Base-by-base conservation (phyloP, 2,888 invertebrate species). In the Thumatha senex region DNA sequence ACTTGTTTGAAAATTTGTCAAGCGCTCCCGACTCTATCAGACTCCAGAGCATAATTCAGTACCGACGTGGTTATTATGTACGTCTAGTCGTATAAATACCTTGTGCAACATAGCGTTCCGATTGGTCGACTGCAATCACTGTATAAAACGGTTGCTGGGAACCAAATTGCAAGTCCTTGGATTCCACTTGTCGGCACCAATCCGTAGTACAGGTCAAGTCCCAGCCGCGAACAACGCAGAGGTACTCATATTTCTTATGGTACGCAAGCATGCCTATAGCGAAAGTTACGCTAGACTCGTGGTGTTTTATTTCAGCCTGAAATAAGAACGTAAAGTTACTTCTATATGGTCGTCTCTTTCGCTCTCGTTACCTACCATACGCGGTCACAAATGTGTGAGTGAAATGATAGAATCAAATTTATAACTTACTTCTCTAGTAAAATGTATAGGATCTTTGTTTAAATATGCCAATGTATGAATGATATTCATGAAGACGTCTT, bases 161-260 rank as follows among this genome's bases (percentile, higher is more conserved):
- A 40, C 93, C 92, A 31, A 82, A 76, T 4, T 83, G 74, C 14
- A 95, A 78, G 42, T 82, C 86, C 36, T 92, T 62, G 10, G 57
- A 55, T 2, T 70, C 65, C 92, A 94, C 93, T 58, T 92, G 92
- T 0, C 76, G 71, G 53, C 93, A 92, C 93, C 94, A 93, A 38
- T 92, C 92, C 0, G 92, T 92, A 51, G 87, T 76, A 75, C 94
- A 94, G 1, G 74, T 70, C 0, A 77, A 63, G 74, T 95, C 95
- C 96, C 96, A 96, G 40, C 94, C 95, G 57, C 92, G 93, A 34
- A 96, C 93, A 4, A 96, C 94, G 75, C 96, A 95, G 39, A 84
- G 82, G 71, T 95, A 95, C 55, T 93, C 82, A 54, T 93, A 92
- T 40, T 90, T 80, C 61, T 88, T 88, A 72, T 96, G 95, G 46